phyloP scores from a whole-genome alignment of 2,113 vertebrate genomes.

The Nanger granti region DNA sequence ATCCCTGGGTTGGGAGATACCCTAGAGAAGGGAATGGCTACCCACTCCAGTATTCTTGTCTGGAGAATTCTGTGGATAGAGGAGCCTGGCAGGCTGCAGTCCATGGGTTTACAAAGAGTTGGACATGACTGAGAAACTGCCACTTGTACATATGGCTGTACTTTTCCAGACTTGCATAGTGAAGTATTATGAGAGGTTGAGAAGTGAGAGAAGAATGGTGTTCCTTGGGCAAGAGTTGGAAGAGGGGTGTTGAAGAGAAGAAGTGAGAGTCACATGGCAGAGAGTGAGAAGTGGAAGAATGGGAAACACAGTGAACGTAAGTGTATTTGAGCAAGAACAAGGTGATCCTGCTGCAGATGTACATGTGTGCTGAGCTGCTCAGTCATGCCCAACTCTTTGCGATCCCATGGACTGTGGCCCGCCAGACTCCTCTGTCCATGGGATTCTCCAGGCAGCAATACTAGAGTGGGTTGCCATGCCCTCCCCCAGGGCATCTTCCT shows the following conservation, averaged over 20 bases:
- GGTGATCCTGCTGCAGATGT: fast-evolving
- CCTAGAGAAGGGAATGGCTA: not conserved
- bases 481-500: not conserved
- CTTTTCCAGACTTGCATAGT: not conserved
- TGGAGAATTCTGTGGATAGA: not conserved
- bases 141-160: not conserved
- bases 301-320: not conserved
- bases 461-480: not conserved
- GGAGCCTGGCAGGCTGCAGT: not conserved
- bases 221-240: not conserved
- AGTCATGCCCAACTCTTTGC: not conserved
- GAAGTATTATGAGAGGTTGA: not conserved
- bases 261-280: not conserved
- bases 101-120: not conserved
- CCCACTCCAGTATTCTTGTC: not conserved
- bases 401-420: not conserved
- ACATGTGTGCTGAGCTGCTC: not conserved
- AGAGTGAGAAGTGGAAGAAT: not conserved
- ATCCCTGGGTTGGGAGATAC: not conserved
- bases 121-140: not conserved
- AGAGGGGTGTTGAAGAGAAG: not conserved
- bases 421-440: not conserved
- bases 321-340: not conserved
- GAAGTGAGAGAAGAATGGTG: not conserved
- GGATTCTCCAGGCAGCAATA: not conserved